Base-by-base conservation (phyloP, 2,113 vertebrate species). In the Porphyrio hochstetteri region DNA sequence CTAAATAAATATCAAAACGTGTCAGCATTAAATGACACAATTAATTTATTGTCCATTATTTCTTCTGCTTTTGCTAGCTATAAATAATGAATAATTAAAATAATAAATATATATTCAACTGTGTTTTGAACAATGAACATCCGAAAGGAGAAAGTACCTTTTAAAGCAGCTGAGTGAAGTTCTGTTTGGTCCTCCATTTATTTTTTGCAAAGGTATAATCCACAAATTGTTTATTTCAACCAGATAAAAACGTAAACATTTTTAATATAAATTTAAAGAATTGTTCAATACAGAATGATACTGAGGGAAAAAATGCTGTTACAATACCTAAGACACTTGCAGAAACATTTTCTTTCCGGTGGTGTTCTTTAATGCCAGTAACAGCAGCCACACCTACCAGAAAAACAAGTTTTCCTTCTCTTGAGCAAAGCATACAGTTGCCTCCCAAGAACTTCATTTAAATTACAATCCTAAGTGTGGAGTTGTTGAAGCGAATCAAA, bases 391-490 rank as follows among this genome's bases (percentile, higher is more conserved):
- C 95, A 92, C 96, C 95, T 48, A 92, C 94, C 5, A 36, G 96
- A 68, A 86, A 86, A 95, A 96, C 96, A 71, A 86, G 96, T 92
- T 91, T 48, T 64, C 42, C 96, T 67, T 91, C 92, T 95, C 65
- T 95, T 92, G 80, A 55, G 94, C 77, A 95, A 94, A 38, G 74
- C 23, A 36, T 8, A 79, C 7, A 35, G 77, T 13, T 78, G n/a
- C 82, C 56, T 92, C 36, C 69, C 56, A 84, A 53, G 5, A 82
- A 72, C 31, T 27, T 72, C 19, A 78, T 44, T 60, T 76, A 50
- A 85, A 90, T 59, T 78, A 78, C 20, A 67, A 55, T 55, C n/a
- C 33, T 24, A 9, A 59, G 33, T 10, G 53, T 25, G 42, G 48
- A 83, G 20, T 6, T 91, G n/a, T 14, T 75, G 31, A 91, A 75